phyloP scores from a whole-genome alignment of 2,113 vertebrate species.

The Bettongia penicillata region DNA sequence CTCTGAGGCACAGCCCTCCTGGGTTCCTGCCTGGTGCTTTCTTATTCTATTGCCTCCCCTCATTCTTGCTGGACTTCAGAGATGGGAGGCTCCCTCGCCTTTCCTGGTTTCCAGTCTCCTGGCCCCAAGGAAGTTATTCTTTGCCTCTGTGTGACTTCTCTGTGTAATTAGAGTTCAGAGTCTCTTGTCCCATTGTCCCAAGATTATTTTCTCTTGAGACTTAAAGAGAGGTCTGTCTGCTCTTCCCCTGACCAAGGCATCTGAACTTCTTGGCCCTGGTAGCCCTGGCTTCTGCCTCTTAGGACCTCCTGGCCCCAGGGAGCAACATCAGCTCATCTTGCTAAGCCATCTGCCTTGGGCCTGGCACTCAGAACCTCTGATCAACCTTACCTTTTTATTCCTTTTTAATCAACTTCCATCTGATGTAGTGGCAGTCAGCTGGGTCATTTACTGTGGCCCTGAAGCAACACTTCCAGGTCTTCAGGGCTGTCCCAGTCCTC shows the following conservation, averaged over 20 bases:
- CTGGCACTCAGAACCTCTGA: not conserved
- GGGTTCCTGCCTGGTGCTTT: not conserved
- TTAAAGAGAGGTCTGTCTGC: slow-evolving; percentile 46
- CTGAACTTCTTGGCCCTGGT: not conserved
- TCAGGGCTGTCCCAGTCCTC: not conserved
- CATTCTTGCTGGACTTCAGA: not conserved
- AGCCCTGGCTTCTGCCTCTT: not conserved
- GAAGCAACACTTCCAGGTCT: not conserved
- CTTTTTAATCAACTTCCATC: not conserved
- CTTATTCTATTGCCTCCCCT: not conserved
- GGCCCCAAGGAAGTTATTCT: not conserved
- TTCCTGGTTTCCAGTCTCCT: not conserved
- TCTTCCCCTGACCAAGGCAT: not conserved
- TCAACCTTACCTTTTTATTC: not conserved
- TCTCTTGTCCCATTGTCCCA: not conserved
- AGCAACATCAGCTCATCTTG: not conserved
- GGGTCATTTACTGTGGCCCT: not conserved
- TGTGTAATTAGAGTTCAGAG: not conserved
- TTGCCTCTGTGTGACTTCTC: not conserved
- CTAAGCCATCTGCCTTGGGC: not conserved
- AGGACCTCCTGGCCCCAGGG: not conserved
- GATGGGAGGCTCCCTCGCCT: not conserved
- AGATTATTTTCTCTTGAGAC: not conserved
- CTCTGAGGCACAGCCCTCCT: not conserved
- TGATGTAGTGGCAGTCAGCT: not conserved